phyloP scores from a whole-genome alignment of 2,113 vertebrate species.

The Columba janthina region DNA sequence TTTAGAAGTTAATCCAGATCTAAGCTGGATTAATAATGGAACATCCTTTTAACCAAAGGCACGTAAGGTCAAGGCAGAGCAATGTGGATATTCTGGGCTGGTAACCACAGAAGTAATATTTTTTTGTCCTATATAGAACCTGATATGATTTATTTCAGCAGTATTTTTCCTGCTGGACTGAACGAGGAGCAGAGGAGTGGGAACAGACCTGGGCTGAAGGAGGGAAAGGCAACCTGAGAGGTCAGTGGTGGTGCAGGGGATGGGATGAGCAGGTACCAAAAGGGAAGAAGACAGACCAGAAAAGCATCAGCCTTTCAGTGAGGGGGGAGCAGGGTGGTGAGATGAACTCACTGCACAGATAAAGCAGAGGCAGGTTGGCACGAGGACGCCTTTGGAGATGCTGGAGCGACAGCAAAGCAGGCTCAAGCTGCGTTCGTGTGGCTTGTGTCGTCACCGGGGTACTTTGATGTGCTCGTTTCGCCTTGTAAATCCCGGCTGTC shows the following conservation, averaged over 20 bases:
- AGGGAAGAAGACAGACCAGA: neutral
- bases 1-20: conserved; percentile 67
- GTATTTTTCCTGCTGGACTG: neutral
- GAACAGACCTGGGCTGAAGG: neutral
- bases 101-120: neutral
- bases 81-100: neutral
- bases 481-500: neutral
- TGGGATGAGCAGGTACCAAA: neutral
- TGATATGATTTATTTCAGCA: neutral
- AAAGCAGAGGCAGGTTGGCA: neutral
- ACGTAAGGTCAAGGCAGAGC: conserved; percentile 49
- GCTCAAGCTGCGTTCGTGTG: neutral
- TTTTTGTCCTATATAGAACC: neutral
- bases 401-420: neutral
- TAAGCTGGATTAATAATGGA: conserved; percentile 59
- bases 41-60: conserved; percentile 57
- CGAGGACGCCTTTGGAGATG: neutral
- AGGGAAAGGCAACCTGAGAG: neutral
- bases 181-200: neutral
- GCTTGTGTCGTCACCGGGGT: neutral
- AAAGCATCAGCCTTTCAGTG: fast-evolving
- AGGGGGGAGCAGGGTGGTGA: neutral
- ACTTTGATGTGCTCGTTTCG: neutral
- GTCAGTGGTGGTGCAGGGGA: fast-evolving
- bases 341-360: neutral